Evolutionary conservation across 2,113 vertebrate species (phyloP).

Genomic region (Parus major): DNA sequence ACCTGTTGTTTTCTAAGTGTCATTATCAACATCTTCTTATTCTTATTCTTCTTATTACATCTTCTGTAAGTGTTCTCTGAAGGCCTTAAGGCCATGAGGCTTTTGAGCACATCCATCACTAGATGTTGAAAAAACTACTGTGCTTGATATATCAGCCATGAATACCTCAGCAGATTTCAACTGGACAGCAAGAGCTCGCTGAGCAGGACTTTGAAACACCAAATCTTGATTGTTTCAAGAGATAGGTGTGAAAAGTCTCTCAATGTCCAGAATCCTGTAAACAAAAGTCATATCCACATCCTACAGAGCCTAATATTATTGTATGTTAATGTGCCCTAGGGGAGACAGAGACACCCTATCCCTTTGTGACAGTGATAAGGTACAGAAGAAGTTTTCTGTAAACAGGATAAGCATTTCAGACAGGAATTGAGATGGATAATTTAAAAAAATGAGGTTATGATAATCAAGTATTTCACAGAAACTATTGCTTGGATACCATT

Average conservation of each 20-base stretch:
- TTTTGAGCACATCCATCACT: background rate
- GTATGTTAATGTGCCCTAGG: accelerated
- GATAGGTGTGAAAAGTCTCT: background rate
- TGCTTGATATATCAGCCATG: background rate
- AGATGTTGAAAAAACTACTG: background rate
- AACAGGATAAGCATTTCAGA: background rate
- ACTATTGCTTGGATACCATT: background rate
- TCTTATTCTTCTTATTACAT: background rate
- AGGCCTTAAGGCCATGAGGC: background rate
- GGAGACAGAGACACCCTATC: background rate
- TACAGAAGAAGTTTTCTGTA: background rate
- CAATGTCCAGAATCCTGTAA: background rate
- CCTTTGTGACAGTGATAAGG: background rate
- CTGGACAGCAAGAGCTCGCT: background rate
- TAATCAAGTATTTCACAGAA: background rate
- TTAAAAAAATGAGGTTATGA: background rate
- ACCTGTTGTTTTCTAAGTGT: background rate
- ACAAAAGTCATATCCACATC: background rate
- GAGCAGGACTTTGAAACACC: background rate
- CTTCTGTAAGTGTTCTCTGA: background rate
- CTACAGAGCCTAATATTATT: background rate
- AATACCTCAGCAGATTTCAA: background rate
- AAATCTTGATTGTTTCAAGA: background rate
- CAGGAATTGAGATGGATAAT: background rate
- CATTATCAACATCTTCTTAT: background rate